phyloP scores from a whole-genome alignment of 2,113 vertebrate species.

The Macaca mulatta region DNA sequence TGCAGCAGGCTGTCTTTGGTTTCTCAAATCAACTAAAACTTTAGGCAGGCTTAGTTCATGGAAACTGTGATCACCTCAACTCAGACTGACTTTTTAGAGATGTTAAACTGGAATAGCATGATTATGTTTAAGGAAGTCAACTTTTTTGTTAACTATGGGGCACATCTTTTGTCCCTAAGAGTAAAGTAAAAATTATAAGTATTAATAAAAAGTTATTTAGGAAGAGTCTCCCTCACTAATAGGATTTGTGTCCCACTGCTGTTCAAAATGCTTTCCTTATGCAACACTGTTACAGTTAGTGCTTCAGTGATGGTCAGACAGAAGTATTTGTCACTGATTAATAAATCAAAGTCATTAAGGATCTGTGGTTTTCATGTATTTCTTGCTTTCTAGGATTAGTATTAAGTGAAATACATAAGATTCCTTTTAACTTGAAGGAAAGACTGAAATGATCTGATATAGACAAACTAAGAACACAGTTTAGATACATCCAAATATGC shows the following conservation, averaged over 20 bases:
- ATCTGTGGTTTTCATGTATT: conserved; percentile 60
- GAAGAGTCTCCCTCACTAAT: conserved; percentile 43
- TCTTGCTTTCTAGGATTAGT: conserved; percentile 36
- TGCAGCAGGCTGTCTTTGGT: background rate
- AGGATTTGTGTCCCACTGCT: conserved; percentile 60
- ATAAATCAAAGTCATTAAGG: conserved; percentile 45
- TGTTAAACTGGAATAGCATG: background rate
- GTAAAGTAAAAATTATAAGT: conserved; percentile 70
- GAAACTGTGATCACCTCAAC: background rate
- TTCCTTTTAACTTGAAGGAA: conserved; percentile 61
- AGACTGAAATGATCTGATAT: conserved; percentile 25
- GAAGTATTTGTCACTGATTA: conserved; percentile 61
- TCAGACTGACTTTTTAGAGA: background rate
- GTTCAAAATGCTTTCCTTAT: conserved; percentile 68
- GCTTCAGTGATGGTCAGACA: conserved; percentile 41
- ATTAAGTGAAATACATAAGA: conserved; percentile 53
- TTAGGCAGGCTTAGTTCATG: background rate
- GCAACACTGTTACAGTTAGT: conserved; percentile 2
- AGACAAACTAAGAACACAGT: conserved; percentile 37
- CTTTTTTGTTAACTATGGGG: background rate
- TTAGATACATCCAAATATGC: conserved; percentile 42
- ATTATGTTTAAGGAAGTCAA: background rate
- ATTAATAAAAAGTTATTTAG: conserved; percentile 54
- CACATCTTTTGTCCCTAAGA: background rate
- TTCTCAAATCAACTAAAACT: background rate